phyloP scores from a whole-genome alignment of 2,888 invertebrate genomes.

The Eledone cirrhosa region DNA sequence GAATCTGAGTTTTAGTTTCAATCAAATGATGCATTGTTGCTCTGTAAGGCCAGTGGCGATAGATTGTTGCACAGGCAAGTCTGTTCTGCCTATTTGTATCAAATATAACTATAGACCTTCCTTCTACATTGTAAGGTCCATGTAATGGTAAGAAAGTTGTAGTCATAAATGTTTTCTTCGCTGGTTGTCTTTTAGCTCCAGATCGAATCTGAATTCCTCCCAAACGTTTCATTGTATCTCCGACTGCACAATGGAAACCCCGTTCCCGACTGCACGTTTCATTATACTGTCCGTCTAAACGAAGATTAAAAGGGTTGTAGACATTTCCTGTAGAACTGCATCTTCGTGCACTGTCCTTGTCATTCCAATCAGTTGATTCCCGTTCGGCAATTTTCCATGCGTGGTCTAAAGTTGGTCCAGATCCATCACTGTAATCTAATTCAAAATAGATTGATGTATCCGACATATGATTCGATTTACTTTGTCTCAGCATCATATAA shows the following conservation, averaged over 20 bases:
- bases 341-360: constrained; percentile 68
- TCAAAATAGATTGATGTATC: constrained; percentile 87
- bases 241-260: constrained; percentile 87
- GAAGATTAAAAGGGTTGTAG: constrained; percentile 81
- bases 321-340: constrained; percentile 75
- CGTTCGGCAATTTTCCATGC: constrained; percentile 88
- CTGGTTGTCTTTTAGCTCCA: neutral
- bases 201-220: constrained; percentile 32
- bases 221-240: constrained; percentile 73
- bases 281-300: constrained; percentile 44
- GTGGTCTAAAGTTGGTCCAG: constrained; percentile 68
- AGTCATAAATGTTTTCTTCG: constrained; percentile 71
- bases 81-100: constrained; percentile 80
- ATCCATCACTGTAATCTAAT: constrained; percentile 87
- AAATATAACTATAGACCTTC: constrained; percentile 85
- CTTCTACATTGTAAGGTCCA: constrained; percentile 80
- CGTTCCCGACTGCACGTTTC: constrained; percentile 67
- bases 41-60: constrained; percentile 28
- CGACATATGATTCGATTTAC: constrained; percentile 80
- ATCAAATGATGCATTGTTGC: constrained; percentile 12
- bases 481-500: constrained; percentile 82
- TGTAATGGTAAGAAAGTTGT: constrained; percentile 79
- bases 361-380: constrained; percentile 38
- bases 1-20: neutral
- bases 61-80: constrained; percentile 79